Conservation (phyloP, 2,888 invertebrate genomes). For the Amphipyra berbera region DNA sequence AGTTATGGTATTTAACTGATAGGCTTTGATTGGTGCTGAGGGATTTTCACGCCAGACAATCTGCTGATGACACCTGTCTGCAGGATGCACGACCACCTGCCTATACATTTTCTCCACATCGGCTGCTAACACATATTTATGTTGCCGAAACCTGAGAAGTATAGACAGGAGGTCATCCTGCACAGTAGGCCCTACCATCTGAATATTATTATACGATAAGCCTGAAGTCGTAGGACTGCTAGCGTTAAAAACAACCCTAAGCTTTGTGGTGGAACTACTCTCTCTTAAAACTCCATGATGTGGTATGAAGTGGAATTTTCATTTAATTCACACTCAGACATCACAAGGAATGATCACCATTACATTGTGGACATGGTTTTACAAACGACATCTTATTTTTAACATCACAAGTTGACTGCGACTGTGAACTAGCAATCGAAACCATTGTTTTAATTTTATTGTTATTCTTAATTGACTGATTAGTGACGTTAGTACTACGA, state of each 20-base stretch:
- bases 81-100: not conserved
- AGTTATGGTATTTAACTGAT: not conserved
- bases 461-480: too few relatives aligned
- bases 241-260: not conserved
- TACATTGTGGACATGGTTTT: too few relatives aligned
- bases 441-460: too few relatives aligned
- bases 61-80: not conserved
- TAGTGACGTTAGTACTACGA: not conserved
- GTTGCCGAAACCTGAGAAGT: not conserved
- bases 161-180: not conserved
- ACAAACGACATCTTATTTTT: too few relatives aligned
- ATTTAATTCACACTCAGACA: not conserved
- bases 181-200: not conserved
- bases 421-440: too few relatives aligned
- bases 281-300: not conserved
- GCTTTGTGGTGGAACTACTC: not conserved
- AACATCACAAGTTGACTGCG: too few relatives aligned
- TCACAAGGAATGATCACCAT: not conserved
- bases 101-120: not conserved
- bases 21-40: not conserved
- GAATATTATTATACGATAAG: not conserved
- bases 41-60: not conserved
- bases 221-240: not conserved
- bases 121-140: not conserved
- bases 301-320: not conserved